Evolutionary conservation across 1,140 invertebrate species (phyloP).

Genomic region (Bicyclus anynana): DNA sequence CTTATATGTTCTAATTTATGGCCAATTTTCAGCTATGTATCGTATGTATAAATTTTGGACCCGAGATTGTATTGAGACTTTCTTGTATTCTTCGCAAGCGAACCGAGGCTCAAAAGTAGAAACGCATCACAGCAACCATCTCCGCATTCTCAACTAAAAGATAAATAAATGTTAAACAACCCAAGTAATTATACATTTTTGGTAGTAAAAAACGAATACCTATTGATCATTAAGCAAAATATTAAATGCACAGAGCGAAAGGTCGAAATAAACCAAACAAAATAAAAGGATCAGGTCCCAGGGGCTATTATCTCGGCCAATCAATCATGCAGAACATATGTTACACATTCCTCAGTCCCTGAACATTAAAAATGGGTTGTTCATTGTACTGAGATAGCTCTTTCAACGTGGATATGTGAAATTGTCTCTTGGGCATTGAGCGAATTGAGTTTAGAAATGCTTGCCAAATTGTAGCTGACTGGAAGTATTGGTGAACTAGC

Average conservation of each 20-base stretch:
- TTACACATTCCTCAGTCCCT: background rate
- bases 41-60: no score
- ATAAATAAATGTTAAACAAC: background rate
- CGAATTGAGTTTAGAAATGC: background rate
- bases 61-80: no score
- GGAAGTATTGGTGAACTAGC: no score
- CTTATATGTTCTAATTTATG: no score
- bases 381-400: background rate
- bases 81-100: no score
- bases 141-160: no score
- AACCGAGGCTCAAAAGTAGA: no score
- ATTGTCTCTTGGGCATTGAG: background rate
- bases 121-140: no score
- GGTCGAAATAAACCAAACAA: conserved; percentile 1
- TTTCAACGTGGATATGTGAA: background rate
- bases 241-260: conserved; percentile 1
- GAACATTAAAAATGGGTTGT: background rate
- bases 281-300: conserved; percentile 6
- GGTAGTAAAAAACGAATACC: background rate
- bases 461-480: background rate
- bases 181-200: background rate
- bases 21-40: no score
- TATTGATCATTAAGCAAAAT: conserved; percentile 1
- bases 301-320: conserved; percentile 1
- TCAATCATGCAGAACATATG: conserved; percentile 5